phyloP scores from a whole-genome alignment of 2,888 invertebrate species.

The Hermaeophaga mercurialis region DNA sequence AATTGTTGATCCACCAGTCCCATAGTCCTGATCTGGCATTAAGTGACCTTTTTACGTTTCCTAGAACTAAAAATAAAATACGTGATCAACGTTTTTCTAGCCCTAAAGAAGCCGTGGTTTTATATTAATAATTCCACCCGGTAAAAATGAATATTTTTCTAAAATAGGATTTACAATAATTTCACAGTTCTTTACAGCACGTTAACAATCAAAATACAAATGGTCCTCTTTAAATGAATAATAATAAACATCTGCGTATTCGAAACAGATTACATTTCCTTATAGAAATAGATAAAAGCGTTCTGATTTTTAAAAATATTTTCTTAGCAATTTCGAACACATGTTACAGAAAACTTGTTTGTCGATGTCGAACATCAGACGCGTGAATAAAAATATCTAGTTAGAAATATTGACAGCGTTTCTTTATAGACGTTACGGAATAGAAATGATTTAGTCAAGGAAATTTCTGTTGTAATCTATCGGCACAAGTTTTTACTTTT shows the following conservation, averaged over 20 bases:
- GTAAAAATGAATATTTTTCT: too few species aligned
- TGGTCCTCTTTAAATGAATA: too few species aligned
- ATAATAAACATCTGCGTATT: neutral
- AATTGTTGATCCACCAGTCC: too few species aligned
- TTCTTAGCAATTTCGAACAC: neutral
- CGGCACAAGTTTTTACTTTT: neutral
- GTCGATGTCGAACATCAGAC: conserved; percentile 14
- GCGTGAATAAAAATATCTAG: conserved; percentile 21
- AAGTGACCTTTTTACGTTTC: too few species aligned
- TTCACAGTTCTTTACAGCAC: too few species aligned
- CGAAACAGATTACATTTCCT: neutral
- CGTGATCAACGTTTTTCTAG: too few species aligned
- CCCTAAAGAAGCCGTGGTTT: too few species aligned
- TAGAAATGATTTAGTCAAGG: neutral
- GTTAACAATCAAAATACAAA: too few species aligned
- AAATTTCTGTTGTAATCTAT: neutral
- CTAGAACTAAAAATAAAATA: too few species aligned
- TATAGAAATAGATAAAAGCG: neutral
- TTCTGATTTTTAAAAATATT: conserved; percentile 1
- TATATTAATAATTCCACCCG: too few species aligned
- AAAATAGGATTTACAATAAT: too few species aligned
- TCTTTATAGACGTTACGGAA: neutral
- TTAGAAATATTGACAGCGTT: conserved; percentile 23
- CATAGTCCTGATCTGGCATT: too few species aligned
- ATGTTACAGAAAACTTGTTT: conserved; percentile 4